Evolutionary conservation across 2,797 vertebrate genomes (phyloP).

Genomic region (Gambelia wislizenii): DNA sequence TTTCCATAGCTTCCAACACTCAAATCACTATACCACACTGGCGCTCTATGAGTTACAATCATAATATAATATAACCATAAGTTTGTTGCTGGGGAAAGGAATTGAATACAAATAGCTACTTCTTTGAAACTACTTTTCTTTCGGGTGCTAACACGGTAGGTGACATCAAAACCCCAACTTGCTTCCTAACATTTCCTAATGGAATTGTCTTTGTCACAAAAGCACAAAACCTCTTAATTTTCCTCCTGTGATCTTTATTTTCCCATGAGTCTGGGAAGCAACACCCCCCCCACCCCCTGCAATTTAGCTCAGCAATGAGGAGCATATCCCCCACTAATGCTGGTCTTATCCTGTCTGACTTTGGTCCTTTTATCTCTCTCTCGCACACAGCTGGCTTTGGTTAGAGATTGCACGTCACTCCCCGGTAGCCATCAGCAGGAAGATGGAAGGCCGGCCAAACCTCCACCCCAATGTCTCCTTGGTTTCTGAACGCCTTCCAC

Average conservation of each 20-base stretch:
- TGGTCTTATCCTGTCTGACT: slow-evolving; percentile 85
- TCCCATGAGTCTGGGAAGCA: slow-evolving; percentile 74
- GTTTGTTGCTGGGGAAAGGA: neutral
- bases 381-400: slow-evolving; percentile 85
- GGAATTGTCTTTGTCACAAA: slow-evolving; percentile 66
- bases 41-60: too few species aligned
- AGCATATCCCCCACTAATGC: slow-evolving; percentile 82
- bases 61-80: neutral
- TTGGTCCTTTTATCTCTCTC: slow-evolving; percentile 84
- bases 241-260: slow-evolving; percentile 72
- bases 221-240: slow-evolving; percentile 53
- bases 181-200: slow-evolving; percentile 54
- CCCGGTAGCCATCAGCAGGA: slow-evolving; percentile 45
- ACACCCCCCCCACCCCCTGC: slow-evolving; percentile 55
- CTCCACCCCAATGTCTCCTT: slow-evolving; percentile 56
- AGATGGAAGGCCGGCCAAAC: slow-evolving; percentile 46
- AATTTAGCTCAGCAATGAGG: slow-evolving; percentile 80
- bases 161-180: slow-evolving; percentile 47
- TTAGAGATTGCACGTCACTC: slow-evolving; percentile 80
- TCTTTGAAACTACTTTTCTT: too few species aligned
- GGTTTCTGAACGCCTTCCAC: neutral
- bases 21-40: too few species aligned
- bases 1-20: too few species aligned
- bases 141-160: too few species aligned
- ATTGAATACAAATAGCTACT: neutral